These are phyloP conservation scores for Celastrina argiolus DNA, from an alignment of 2,888 invertebrate species.

Conservation along the genomic window DNA sequence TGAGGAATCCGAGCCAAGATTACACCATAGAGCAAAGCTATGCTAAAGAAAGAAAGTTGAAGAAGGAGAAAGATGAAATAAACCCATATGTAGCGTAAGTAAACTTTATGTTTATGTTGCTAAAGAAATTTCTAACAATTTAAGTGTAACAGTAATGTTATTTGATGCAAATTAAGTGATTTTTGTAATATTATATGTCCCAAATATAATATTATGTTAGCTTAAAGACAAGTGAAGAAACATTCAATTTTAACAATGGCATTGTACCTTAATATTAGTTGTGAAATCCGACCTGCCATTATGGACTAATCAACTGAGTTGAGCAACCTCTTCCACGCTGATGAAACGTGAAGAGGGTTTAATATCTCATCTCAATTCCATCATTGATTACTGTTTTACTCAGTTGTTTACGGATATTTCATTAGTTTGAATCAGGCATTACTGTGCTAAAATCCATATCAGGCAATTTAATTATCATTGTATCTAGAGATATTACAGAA, in stretches of 20 bases:
- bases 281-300: neutral
- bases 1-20: conserved; percentile 82
- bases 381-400: neutral
- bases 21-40: conserved; percentile 90
- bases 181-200: neutral
- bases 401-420: neutral
- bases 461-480: too few species aligned
- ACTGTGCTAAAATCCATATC: too few species aligned
- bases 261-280: neutral
- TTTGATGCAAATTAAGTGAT: too few species aligned
- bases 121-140: neutral
- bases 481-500: too few species aligned
- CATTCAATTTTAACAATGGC: neutral
- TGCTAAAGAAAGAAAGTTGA: conserved; percentile 86
- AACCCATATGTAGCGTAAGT: conserved; percentile 45
- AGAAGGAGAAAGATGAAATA: conserved; percentile 80
- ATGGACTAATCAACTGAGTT: neutral
- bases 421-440: too few species aligned
- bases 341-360: neutral
- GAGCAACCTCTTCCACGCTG: neutral
- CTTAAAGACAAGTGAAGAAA: neutral
- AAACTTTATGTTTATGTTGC: conserved; percentile 9
- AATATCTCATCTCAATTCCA: neutral
- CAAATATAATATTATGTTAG: neutral
- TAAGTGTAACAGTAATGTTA: neutral